Conservation (phyloP, 2,888 invertebrate genomes). For the Orthosia cruda region DNA sequence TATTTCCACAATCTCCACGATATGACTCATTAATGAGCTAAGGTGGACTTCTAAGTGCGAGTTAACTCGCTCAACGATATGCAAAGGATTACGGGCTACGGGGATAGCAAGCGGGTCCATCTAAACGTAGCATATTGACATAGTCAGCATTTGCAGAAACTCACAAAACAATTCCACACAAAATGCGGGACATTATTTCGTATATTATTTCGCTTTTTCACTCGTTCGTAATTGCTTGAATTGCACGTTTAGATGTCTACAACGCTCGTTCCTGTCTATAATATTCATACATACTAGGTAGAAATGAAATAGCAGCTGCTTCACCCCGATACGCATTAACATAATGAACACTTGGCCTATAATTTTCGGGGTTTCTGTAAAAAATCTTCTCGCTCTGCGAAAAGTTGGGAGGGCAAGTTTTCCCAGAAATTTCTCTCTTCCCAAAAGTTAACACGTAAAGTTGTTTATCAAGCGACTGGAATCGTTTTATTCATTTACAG, state of each 20-base stretch:
- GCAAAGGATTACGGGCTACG: conserved; percentile 60
- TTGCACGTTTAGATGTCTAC: conserved; percentile 6
- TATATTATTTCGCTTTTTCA: conserved; percentile 18
- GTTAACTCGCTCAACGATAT: conserved; percentile 45
- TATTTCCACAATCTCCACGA: conserved; percentile 26
- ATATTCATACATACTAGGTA: conserved; percentile 38
- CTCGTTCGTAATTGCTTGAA: conserved; percentile 36
- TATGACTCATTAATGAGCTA: conserved; percentile 41
- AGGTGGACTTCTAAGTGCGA: conserved; percentile 26
- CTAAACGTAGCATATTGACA: conserved; percentile 37
- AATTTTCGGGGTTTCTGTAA: conserved; percentile 57
- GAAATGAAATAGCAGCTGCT: conserved; percentile 66
- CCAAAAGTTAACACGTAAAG: conserved; percentile 67
- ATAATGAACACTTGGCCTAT: conserved; percentile 67
- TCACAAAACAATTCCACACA: conserved; percentile 21
- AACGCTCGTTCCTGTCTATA: conserved; percentile 11
- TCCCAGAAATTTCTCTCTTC: conserved; percentile 38
- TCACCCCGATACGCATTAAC: conserved; percentile 62
- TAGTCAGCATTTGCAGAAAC: conserved; percentile 36
- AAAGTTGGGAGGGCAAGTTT: conserved; percentile 59
- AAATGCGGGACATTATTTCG: conserved; percentile 36
- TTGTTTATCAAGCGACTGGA: conserved; percentile 62
- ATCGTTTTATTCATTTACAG: conserved; percentile 64
- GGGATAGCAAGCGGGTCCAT: conserved; percentile 10
- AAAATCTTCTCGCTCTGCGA: conserved; percentile 59